Conservation (phyloP, 2,888 invertebrate genomes). For the Lypha dubia region DNA sequence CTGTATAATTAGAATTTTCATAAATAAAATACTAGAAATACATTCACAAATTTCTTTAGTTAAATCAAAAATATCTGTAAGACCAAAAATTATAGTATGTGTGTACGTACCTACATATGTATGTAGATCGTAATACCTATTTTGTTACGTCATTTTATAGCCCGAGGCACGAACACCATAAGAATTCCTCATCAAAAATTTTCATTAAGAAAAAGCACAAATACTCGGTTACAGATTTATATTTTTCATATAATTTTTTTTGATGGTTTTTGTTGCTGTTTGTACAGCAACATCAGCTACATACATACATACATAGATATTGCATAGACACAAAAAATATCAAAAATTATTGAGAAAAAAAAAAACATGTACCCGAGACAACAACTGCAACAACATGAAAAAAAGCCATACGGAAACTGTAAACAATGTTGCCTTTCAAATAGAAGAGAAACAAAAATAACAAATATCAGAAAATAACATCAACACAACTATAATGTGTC, state of each 20-base stretch:
- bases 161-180: conserved; percentile 31
- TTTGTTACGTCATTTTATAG: conserved; percentile 48
- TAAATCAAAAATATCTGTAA: conserved; percentile 4
- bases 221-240: conserved; percentile 25
- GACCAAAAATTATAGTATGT: conserved; percentile 15
- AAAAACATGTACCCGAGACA: conserved; percentile 27
- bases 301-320: neutral
- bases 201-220: neutral
- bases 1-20: neutral
- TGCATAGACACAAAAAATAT: conserved; percentile 43
- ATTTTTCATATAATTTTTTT: conserved; percentile 23
- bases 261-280: neutral
- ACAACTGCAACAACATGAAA: conserved; percentile 26
- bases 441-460: conserved; percentile 32
- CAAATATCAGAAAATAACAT: too few species aligned
- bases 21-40: neutral
- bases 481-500: conserved; percentile 19
- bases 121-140: conserved; percentile 11
- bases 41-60: neutral
- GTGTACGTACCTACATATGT: too few species aligned
- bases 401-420: conserved; percentile 58
- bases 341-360: conserved; percentile 40
- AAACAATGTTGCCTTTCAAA: conserved; percentile 54
- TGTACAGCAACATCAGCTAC: conserved; percentile 18
- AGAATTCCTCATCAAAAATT: conserved; percentile 30